Conservation (phyloP, 2,888 invertebrate species). For the Euzophera pinguis region DNA sequence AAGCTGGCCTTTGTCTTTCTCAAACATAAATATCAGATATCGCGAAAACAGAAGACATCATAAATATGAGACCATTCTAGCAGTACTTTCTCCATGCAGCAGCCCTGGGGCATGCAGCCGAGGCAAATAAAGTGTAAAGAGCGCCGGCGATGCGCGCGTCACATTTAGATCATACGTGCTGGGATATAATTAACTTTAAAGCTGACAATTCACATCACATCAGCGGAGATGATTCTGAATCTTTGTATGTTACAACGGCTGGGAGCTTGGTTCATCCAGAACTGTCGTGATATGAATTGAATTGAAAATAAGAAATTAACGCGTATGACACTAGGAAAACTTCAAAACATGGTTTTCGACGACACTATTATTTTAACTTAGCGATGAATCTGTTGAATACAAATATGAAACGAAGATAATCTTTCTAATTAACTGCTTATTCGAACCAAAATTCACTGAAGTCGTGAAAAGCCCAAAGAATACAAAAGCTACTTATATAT, state of each 20-base stretch:
- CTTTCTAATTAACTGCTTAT: too few species aligned
- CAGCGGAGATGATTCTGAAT: too few species aligned
- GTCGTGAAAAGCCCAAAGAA: not conserved
- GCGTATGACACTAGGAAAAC: too few species aligned
- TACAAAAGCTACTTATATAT: not conserved
- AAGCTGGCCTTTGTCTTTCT: not conserved
- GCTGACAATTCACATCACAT: slow-evolving; percentile 11
- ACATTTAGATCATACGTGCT: slow-evolving; percentile 16
- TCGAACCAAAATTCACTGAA: not conserved
- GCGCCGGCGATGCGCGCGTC: slow-evolving; percentile 17
- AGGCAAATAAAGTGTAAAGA: slow-evolving; percentile 20
- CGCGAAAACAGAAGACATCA: too few species aligned
- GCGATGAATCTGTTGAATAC: too few species aligned
- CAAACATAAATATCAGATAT: not conserved
- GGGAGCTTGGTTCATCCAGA: too few species aligned
- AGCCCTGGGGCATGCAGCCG: slow-evolving; percentile 18
- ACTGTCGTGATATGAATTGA: too few species aligned
- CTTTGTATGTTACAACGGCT: too few species aligned
- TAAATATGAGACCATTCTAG: not conserved
- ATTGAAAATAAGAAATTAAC: too few species aligned
- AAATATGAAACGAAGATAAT: too few species aligned
- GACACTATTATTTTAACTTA: too few species aligned
- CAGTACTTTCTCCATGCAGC: slow-evolving; percentile 10
- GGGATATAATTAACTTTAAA: slow-evolving; percentile 9
- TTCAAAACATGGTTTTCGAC: too few species aligned